Conservation (phyloP, 2,113 vertebrate species). For the Scomber japonicus region DNA sequence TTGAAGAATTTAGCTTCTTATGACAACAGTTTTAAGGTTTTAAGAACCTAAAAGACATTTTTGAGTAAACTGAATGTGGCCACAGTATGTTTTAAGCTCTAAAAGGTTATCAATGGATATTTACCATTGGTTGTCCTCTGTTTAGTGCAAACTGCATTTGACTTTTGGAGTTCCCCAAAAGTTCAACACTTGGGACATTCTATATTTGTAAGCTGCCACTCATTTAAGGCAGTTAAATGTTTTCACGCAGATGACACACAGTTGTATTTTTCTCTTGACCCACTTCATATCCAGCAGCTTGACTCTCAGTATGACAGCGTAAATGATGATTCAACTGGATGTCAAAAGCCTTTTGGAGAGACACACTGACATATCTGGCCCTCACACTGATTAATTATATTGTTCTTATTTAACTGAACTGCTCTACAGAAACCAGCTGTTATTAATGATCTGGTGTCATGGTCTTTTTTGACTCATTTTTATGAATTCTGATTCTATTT, state of each 20-base stretch:
- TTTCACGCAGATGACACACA: slow-evolving; percentile 5
- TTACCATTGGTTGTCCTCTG: background rate
- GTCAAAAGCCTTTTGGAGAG: background rate
- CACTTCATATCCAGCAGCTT: background rate
- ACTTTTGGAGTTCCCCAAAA: slow-evolving; percentile 13
- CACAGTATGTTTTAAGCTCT: background rate
- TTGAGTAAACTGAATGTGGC: background rate
- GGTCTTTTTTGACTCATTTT: too few species aligned
- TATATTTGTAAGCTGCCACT: background rate
- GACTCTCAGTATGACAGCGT: background rate
- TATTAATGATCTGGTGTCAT: too few species aligned
- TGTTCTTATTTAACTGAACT: background rate
- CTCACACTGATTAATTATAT: too few species aligned
- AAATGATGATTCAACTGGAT: background rate
- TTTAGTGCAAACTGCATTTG: background rate
- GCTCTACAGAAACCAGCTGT: background rate
- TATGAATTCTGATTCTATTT: too few species aligned
- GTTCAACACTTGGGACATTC: background rate
- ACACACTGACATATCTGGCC: background rate
- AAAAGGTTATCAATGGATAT: background rate
- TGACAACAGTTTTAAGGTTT: too few species aligned
- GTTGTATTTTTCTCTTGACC: background rate
- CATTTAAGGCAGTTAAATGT: background rate
- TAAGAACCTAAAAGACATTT: background rate
- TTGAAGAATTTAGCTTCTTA: too few species aligned